phyloP scores from a whole-genome alignment of 2,113 vertebrate species.

The Tachuris rubrigastra region DNA sequence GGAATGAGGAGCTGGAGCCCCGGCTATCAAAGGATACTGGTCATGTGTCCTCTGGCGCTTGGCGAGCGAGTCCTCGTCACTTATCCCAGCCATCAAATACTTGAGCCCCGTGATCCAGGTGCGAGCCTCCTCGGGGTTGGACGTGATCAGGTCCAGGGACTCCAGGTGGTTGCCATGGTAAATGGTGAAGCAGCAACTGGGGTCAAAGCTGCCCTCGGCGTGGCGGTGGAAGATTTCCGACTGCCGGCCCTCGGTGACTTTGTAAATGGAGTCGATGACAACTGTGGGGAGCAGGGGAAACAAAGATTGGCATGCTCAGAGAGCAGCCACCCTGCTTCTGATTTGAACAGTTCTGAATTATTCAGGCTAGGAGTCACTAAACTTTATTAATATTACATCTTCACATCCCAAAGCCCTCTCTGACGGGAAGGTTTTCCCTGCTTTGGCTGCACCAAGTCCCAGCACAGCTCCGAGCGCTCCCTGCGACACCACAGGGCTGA shows the following conservation, averaged over 20 bases:
- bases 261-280: conserved; percentile 97
- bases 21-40: conserved; percentile 88
- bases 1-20: not conserved
- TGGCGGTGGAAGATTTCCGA: conserved; percentile 95
- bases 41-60: conserved; percentile 91
- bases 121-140: conserved; percentile 92
- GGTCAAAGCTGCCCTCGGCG: conserved; percentile 88
- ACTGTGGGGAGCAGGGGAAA: conserved; percentile 71
- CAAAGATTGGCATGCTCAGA: not conserved
- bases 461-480: rapidly evolving
- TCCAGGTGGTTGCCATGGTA: conserved; percentile 98
- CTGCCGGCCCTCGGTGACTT: conserved; percentile 92
- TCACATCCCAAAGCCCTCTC: not conserved
- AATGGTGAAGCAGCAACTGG: conserved; percentile 93
- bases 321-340: not conserved
- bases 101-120: conserved; percentile 97
- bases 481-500: not conserved
- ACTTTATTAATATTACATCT: not conserved
- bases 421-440: not conserved
- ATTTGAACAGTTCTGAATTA: not conserved
- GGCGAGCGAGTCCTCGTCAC: conserved; percentile 93
- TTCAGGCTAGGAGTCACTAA: not conserved
- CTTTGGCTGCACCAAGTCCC: not conserved
- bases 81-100: conserved; percentile 96
- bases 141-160: conserved; percentile 90